phyloP scores from a whole-genome alignment of 2,113 vertebrate genomes.

The Forbesichthys papilliferus region DNA sequence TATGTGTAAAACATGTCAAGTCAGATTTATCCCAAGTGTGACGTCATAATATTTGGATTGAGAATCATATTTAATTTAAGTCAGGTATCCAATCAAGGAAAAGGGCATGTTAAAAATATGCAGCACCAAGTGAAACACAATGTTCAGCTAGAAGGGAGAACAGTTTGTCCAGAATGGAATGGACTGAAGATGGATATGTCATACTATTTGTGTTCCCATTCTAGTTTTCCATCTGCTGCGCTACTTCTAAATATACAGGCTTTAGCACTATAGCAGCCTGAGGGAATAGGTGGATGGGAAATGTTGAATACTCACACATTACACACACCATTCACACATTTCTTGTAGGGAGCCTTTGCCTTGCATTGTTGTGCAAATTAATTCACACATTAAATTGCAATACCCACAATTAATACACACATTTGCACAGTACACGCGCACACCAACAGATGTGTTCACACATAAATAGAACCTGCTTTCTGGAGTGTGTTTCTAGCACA shows the following conservation, averaged over 20 bases:
- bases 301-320: constrained; percentile 1
- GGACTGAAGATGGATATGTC: neutral
- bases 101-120: too few relatives aligned
- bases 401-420: constrained; percentile 10
- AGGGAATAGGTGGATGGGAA: neutral
- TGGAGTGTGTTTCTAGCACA: neutral
- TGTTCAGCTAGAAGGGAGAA: too few relatives aligned
- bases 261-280: constrained; percentile 1
- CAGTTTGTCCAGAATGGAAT: neutral
- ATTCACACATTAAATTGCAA: constrained; percentile 14
- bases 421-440: neutral
- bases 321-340: neutral
- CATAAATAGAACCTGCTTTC: neutral
- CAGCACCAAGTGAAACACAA: too few relatives aligned
- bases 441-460: constrained; percentile 17
- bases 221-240: neutral
- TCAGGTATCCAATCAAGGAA: too few relatives aligned
- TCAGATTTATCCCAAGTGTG: too few relatives aligned
- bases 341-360: neutral
- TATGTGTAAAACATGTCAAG: too few relatives aligned
- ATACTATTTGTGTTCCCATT: constrained; percentile 1
- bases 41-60: too few relatives aligned
- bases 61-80: too few relatives aligned
- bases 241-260: constrained; percentile 14
- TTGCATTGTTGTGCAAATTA: constrained; percentile 7